Evolutionary conservation across 2,113 vertebrate species (phyloP).

Genomic region (Lagopus muta): DNA sequence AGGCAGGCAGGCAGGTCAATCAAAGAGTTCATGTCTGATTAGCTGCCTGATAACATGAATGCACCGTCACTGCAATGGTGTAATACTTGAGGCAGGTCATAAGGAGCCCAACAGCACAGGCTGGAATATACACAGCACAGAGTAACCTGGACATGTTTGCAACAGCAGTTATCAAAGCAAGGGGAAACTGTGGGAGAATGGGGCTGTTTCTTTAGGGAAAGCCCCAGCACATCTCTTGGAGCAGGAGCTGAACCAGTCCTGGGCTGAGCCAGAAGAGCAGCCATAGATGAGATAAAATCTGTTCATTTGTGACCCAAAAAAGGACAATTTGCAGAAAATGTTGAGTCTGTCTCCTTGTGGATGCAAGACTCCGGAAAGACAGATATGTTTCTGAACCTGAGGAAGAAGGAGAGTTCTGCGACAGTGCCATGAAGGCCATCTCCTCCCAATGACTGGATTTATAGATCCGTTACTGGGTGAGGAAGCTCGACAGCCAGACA

Average conservation of each 20-base stretch:
- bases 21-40: not conserved
- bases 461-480: not conserved
- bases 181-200: not conserved
- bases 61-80: not conserved
- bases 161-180: not conserved
- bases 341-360: not conserved
- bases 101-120: not conserved
- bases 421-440: not conserved
- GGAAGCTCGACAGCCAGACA: constrained; percentile 19
- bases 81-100: not conserved
- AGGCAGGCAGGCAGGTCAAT: not conserved
- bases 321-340: not conserved
- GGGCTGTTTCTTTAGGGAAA: not conserved
- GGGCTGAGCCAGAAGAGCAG: not conserved
- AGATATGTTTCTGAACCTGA: not conserved
- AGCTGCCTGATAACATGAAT: not conserved
- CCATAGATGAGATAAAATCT: not conserved
- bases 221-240: not conserved
- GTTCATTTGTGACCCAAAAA: not conserved
- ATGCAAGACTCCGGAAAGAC: not conserved
- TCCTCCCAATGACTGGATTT: not conserved
- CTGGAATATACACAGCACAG: not conserved
- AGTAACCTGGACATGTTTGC: not conserved
- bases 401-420: not conserved
- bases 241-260: not conserved